Evolutionary conservation across 2,888 invertebrate species (phyloP).

Genomic region (Diarsia mendica): DNA sequence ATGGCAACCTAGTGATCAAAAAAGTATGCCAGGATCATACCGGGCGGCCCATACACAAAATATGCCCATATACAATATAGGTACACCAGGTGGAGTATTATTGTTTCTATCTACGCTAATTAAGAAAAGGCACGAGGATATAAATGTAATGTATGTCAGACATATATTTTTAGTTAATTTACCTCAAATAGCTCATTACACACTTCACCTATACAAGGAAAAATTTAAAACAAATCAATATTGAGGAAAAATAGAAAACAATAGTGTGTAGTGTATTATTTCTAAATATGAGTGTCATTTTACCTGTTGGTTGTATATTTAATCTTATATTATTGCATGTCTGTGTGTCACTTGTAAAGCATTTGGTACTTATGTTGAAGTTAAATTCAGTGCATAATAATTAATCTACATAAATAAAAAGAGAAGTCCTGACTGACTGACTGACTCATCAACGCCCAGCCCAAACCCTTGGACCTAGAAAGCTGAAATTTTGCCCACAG

Average conservation of each 20-base stretch:
- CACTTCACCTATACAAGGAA: neutral
- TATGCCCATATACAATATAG: no score
- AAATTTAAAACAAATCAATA: neutral
- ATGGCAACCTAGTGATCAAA: neutral
- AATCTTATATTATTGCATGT: slow-evolving; percentile 37
- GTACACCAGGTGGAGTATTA: neutral
- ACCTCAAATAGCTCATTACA: neutral
- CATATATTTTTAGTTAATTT: neutral
- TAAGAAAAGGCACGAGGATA: neutral
- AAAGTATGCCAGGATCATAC: neutral
- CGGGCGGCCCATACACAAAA: neutral
- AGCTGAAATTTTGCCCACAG: no score
- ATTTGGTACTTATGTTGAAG: neutral
- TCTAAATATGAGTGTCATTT: slow-evolving; percentile 48
- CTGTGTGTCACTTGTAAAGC: slow-evolving; percentile 23
- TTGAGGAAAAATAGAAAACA: neutral
- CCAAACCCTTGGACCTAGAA: no score
- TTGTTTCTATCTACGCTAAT: neutral
- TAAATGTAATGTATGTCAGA: neutral
- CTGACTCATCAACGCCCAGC: no score
- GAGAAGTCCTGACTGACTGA: no score
- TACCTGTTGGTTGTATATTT: slow-evolving; percentile 38
- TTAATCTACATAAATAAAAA: no score
- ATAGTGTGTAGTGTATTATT: neutral
- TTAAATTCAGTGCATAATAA: neutral